phyloP scores from a whole-genome alignment of 2,113 vertebrate species.

The Polypterus bichir region DNA sequence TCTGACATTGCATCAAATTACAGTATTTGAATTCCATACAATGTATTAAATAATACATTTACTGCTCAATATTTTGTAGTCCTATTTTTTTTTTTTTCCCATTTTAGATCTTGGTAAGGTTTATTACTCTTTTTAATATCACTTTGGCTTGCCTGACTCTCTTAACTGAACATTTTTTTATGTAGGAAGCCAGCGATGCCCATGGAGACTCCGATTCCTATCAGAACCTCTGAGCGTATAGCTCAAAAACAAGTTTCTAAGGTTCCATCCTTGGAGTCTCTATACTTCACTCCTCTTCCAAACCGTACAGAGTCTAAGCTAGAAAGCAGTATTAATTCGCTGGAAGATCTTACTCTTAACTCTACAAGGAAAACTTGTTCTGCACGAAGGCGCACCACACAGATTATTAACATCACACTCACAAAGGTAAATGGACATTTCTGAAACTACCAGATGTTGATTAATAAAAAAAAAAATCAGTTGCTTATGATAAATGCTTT shows the following conservation, averaged over 20 bases:
- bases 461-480: no score
- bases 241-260: conserved; percentile 39
- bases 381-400: conserved; percentile 62
- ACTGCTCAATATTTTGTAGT: no score
- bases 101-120: no score
- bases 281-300: conserved; percentile 75
- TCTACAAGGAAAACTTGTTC: conserved; percentile 51
- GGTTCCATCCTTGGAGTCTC: conserved; percentile 63
- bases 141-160: no score
- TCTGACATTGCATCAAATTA: no score
- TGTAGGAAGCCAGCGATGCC: conserved; percentile 46
- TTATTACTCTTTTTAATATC: no score
- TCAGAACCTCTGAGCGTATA: conserved; percentile 46
- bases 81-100: no score
- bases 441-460: no score
- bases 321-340: conserved; percentile 44
- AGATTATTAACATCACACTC: conserved; percentile 75
- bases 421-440: conserved; percentile 54
- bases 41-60: no score
- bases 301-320: conserved; percentile 28
- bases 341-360: conserved; percentile 37
- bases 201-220: conserved; percentile 36
- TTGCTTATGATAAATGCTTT: no score
- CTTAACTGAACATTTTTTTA: not conserved
- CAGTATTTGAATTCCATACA: no score